Conservation (phyloP, 2,113 vertebrate species). For the Toxostoma redivivum region DNA sequence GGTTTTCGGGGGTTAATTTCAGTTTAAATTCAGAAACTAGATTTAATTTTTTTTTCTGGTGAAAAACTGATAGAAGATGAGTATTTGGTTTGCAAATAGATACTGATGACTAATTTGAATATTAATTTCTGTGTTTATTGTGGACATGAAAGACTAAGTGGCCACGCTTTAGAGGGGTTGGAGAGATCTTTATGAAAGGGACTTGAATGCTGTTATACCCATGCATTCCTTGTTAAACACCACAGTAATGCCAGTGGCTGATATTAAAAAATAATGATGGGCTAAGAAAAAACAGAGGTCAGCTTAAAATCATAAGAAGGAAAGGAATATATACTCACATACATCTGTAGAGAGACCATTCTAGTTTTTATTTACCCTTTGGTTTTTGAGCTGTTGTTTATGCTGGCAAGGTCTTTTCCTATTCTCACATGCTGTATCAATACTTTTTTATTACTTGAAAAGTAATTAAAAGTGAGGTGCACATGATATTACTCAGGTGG, state of each 20-base stretch:
- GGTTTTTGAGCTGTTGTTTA: not conserved
- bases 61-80: not conserved
- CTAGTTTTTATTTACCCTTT: not conserved
- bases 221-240: not conserved
- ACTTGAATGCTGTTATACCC: not conserved
- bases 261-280: not conserved
- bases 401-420: not conserved
- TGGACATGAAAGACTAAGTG: not conserved
- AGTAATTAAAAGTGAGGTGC: not conserved
- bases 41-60: not conserved
- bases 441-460: not conserved
- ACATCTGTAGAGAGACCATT: not conserved
- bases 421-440: not conserved
- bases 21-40: not conserved
- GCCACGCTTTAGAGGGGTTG: not conserved
- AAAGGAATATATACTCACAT: not conserved
- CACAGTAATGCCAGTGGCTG: not conserved
- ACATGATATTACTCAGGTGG: not conserved
- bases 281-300: not conserved
- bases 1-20: rapidly evolving
- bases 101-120: not conserved
- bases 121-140: not conserved
- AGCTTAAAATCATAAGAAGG: not conserved
- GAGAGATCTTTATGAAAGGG: not conserved
- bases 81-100: not conserved